A percentile compares a stretch with the other conserved stretches of the same genome.
These are phyloP conservation scores for Lepidostoma basale DNA, from an alignment of 1,140 invertebrate genomes.

Conservation along the genomic window DNA sequence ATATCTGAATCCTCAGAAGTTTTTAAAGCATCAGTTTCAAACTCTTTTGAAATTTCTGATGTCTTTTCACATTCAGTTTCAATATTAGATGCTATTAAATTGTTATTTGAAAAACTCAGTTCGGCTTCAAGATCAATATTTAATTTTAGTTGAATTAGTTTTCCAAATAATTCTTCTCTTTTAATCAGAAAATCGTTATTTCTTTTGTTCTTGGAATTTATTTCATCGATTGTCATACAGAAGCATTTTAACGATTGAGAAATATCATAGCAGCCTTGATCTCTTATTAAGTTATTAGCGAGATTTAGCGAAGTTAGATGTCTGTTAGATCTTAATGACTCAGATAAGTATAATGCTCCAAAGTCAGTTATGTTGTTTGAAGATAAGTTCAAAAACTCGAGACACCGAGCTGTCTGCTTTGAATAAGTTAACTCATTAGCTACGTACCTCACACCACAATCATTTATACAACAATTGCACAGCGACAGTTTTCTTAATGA, in stretches of 20 bases:
- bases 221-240: conserved; percentile 10
- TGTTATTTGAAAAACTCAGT: background rate
- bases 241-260: conserved; percentile 4
- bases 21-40: background rate
- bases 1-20: background rate
- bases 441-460: background rate
- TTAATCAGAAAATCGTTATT: background rate
- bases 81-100: background rate
- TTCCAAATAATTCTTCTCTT: background rate
- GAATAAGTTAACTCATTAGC: background rate
- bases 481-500: conserved; percentile 20
- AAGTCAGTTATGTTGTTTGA: conserved; percentile 14
- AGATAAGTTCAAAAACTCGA: conserved; percentile 10
- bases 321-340: conserved; percentile 6
- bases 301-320: background rate
- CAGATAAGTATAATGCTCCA: background rate
- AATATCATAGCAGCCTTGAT: conserved; percentile 1
- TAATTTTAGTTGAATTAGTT: background rate
- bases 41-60: background rate
- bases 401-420: background rate
- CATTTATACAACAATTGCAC: conserved; percentile 5
- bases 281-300: conserved; percentile 19
- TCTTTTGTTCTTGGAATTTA: background rate
- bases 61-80: background rate
- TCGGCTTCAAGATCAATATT: background rate